Evolutionary conservation across 2,888 invertebrate genomes (phyloP).

Genomic region (Clanis bilineata): DNA sequence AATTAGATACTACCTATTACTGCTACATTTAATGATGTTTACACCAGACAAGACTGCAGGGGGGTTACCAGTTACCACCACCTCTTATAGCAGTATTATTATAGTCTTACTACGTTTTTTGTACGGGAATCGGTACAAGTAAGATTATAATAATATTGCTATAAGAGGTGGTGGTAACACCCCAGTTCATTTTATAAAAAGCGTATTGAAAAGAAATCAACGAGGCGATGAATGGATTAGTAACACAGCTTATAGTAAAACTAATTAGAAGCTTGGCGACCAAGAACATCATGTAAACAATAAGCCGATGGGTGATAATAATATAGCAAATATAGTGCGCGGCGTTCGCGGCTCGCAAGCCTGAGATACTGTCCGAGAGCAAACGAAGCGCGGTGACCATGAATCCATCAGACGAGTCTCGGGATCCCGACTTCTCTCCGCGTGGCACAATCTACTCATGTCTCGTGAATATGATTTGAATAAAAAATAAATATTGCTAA

Average conservation of each 20-base stretch:
- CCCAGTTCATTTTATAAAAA: conserved; percentile 26
- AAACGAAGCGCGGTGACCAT: neutral
- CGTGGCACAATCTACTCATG: neutral
- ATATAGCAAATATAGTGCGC: neutral
- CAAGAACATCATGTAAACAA: neutral
- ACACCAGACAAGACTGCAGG: too few species aligned
- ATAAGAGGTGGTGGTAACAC: conserved; percentile 31
- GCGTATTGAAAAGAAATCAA: neutral
- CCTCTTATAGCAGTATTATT: too few species aligned
- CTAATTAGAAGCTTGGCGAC: neutral
- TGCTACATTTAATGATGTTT: too few species aligned
- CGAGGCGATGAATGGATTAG: neutral
- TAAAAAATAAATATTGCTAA: neutral
- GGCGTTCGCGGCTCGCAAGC: neutral
- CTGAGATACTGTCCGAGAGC: neutral
- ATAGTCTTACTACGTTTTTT: too few species aligned
- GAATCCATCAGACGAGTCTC: neutral
- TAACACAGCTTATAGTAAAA: neutral
- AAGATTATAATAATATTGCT: conserved; percentile 41
- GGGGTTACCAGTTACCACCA: too few species aligned
- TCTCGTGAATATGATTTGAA: neutral
- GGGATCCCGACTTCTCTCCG: neutral
- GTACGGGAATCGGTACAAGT: too few species aligned
- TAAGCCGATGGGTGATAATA: neutral
- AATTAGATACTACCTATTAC: too few species aligned